Evolutionary conservation across 1,140 invertebrate genomes (phyloP), one percentile per base, ranked within the genome.

Genomic region (Drosophila gunungcola): DNA sequence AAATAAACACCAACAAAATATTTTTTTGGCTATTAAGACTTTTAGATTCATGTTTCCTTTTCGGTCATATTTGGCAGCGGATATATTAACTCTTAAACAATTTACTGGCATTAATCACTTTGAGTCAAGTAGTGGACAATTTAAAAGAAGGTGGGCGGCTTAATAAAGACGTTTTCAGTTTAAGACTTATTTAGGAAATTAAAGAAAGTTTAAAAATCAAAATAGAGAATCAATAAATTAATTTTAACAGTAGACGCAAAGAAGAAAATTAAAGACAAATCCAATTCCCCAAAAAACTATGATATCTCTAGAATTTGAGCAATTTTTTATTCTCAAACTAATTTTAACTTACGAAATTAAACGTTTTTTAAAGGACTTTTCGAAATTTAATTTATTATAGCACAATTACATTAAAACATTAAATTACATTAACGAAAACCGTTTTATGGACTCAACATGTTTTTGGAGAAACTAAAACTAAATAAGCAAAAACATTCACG

Each of bases 31-130:
- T 55, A 61, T 56, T 21, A 61, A 41, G 12, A 39, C 13, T 32
- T 9, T 4, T 4, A 5, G 25, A 3, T 41, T 9, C 2, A 11
- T 25, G n/a, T 38, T 60, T 60, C 21, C n/a, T 4, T 32, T 60
- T 13, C 1, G 4, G 5, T 29, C 4, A 6, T 16, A 38, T 54
- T 38, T 53, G 45, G 0, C 12, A 11, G 2, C 1, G 9, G 9
- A 41, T 13, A 2, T 16, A 16, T 16, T 29, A 0, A 11, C 12
- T 29, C 2, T 9, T 16, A 39, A 21, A n/a, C 4, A 34, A 34
- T 13, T 27, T 9, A 39, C 6, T 13, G 4, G 10, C 38, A 5
- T 62, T 34, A 61, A 21, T 56, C 51, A 58, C 21, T 36, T n/a
- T n/a, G n/a, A n/a, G n/a, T 4, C n/a, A 16, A 38, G 49, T 12